These are phyloP conservation scores for Scyliorhinus canicula DNA, from an alignment of 2,797 vertebrate genomes.

Conservation along the genomic window DNA sequence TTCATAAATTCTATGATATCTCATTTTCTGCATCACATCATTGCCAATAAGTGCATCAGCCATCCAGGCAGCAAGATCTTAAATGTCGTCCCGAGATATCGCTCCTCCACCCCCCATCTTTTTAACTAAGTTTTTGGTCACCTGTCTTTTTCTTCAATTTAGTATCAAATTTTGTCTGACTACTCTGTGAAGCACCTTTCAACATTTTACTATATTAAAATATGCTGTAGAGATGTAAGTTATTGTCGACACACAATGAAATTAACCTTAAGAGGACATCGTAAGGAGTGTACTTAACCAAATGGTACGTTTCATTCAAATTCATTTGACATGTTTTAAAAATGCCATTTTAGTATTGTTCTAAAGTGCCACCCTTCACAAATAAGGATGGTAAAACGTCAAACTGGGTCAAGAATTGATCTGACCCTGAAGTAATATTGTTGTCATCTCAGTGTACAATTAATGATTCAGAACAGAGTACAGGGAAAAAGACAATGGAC, in stretches of 20 bases:
- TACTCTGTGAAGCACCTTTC: background rate
- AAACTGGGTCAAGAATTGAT: background rate
- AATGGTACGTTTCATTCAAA: background rate
- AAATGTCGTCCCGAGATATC: background rate
- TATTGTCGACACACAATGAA: too few species aligned
- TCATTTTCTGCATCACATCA: background rate
- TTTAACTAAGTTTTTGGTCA: background rate
- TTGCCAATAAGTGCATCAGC: background rate
- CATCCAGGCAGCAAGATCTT: background rate
- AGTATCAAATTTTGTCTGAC: background rate
- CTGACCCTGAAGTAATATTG: background rate
- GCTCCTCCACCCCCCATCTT: background rate
- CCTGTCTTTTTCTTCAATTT: background rate
- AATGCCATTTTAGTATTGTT: background rate
- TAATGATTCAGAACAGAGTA: background rate
- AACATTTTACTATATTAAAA: background rate
- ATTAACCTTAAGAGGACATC: background rate
- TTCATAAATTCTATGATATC: too few species aligned
- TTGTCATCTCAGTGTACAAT: background rate
- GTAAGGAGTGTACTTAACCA: background rate
- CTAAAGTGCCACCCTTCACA: background rate
- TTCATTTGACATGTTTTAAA: background rate
- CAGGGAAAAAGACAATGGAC: background rate
- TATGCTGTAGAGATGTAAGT: background rate
- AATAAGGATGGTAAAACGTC: background rate